These are phyloP conservation scores for Chrysochloris asiatica DNA, from an alignment of 2,113 vertebrate species.

Conservation along the genomic window DNA sequence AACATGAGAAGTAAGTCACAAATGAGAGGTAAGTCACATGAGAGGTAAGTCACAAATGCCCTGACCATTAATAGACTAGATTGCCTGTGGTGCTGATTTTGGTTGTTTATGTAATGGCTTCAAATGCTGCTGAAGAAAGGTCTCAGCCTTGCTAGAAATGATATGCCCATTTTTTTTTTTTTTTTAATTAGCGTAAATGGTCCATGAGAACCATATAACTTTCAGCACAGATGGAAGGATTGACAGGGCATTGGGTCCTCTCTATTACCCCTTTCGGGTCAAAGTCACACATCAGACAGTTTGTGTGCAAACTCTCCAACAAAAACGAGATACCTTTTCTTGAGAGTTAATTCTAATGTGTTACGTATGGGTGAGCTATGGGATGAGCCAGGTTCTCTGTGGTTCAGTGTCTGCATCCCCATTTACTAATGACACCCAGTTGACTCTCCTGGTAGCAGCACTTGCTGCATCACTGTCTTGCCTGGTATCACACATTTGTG, in stretches of 20 bases:
- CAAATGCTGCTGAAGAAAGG: neutral
- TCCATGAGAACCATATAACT: conserved; percentile 37
- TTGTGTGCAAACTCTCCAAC: neutral
- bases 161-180: conserved; percentile 66
- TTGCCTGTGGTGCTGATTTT: conserved; percentile 50
- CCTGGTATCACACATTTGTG: neutral
- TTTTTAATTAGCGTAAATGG: conserved; percentile 28
- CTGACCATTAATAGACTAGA: conserved; percentile 28
- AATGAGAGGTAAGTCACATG: conserved; percentile 32
- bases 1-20: conserved; percentile 47
- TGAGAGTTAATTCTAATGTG: neutral
- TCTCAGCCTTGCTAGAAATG: conserved; percentile 54
- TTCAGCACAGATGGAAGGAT: conserved; percentile 26
- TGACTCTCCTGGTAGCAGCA: fast-evolving
- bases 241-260: neutral
- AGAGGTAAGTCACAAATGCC: conserved; percentile 32
- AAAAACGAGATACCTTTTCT: neutral
- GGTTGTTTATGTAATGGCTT: conserved; percentile 65
- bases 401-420: neutral
- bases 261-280: neutral
- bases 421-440: neutral
- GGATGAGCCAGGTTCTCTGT: neutral
- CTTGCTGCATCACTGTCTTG: neutral
- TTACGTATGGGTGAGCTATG: neutral
- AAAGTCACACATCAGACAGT: neutral